Evolutionary conservation across 37 sponge, comb jelly and placozoan genomes (phyloP).

Genomic region (Mnemiopsis leidyi): DNA sequence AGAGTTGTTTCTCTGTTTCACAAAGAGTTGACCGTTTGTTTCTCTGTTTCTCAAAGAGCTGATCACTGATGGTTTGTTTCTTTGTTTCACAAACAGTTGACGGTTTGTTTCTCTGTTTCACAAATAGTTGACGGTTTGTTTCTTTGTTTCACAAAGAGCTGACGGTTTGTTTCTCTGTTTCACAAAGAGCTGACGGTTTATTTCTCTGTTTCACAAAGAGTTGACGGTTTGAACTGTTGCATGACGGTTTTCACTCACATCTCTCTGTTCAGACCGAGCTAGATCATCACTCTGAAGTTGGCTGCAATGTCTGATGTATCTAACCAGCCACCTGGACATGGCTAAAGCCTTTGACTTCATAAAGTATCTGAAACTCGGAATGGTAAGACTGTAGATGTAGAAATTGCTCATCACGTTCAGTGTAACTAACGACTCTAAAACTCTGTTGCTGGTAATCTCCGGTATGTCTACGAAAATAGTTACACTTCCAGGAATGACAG

Average conservation of each 20-base stretch:
- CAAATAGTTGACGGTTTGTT: no score
- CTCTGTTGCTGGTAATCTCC: background rate
- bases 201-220: background rate
- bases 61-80: no score
- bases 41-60: no score
- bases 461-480: background rate
- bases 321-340: background rate
- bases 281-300: background rate
- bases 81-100: no score
- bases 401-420: constrained; percentile 17
- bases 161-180: no score
- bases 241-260: background rate
- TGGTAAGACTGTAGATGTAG: constrained; percentile 5
- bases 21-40: no score
- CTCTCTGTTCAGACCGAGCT: background rate
- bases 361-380: constrained; percentile 24
- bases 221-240: background rate
- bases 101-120: no score
- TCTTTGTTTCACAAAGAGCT: no score
- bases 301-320: background rate
- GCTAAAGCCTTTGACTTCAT: background rate
- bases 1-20: no score
- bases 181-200: no score
- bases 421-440: background rate
- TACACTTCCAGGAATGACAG: background rate